phyloP scores from a whole-genome alignment of 2,888 invertebrate genomes.

The Philopedon plagiatum region DNA sequence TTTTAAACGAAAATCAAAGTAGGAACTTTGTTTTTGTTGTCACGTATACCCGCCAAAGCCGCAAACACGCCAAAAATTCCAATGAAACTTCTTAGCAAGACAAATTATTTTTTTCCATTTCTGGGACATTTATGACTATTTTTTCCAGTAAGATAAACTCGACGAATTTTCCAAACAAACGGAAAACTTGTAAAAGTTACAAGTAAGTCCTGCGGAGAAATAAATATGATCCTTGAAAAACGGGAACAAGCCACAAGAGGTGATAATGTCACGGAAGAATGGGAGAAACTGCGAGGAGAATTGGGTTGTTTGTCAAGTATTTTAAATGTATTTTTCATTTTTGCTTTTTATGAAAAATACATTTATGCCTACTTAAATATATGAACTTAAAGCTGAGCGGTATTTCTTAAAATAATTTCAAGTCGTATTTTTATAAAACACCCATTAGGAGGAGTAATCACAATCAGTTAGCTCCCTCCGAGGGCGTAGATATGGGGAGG shows the following conservation, averaged over 20 bases:
- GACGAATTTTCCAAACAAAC: conserved; percentile 18
- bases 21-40: neutral
- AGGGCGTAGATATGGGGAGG: too few relatives aligned
- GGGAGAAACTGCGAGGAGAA: neutral
- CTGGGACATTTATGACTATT: conserved; percentile 19
- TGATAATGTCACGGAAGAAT: neutral
- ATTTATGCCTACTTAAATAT: too few relatives aligned
- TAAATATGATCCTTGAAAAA: conserved; percentile 25
- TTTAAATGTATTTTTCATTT: conserved; percentile 1
- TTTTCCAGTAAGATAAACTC: conserved; percentile 23
- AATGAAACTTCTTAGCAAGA: neutral
- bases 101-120: conserved; percentile 25
- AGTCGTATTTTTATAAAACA: too few relatives aligned
- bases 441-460: too few relatives aligned
- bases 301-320: conserved; percentile 4
- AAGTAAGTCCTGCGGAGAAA: conserved; percentile 10
- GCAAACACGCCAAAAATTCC: neutral
- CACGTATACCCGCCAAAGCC: neutral
- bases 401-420: too few relatives aligned
- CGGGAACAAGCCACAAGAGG: conserved; percentile 20
- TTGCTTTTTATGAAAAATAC: neutral
- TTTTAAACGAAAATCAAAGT: neutral
- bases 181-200: conserved; percentile 18
- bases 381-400: too few relatives aligned
- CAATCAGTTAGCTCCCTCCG: too few relatives aligned